Evolutionary conservation across 2,888 invertebrate species (phyloP).

Genomic region (Biston stratarius): DNA sequence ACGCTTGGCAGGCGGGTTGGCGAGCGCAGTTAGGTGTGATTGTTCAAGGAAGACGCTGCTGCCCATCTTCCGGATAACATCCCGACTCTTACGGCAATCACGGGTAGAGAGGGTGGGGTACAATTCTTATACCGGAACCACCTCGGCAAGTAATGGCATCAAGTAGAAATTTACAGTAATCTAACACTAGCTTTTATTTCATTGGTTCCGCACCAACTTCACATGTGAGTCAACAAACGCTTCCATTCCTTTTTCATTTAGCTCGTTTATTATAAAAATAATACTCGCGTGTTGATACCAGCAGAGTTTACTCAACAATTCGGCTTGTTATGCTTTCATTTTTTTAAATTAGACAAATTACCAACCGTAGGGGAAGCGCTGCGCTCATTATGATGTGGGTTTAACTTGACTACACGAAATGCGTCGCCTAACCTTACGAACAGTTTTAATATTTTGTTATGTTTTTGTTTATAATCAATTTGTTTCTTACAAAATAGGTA

Average conservation of each 20-base stretch:
- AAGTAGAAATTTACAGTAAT: background rate
- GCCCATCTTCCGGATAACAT: too few species aligned
- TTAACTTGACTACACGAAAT: constrained; percentile 45
- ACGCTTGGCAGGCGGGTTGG: too few species aligned
- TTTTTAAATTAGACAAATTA: constrained; percentile 68
- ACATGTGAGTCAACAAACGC: constrained; percentile 7
- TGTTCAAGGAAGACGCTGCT: too few species aligned
- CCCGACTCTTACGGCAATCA: too few species aligned
- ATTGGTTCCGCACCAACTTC: background rate
- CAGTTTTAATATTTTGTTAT: constrained; percentile 9
- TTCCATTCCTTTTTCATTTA: constrained; percentile 14
- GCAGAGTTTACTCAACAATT: constrained; percentile 41
- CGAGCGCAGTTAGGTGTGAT: too few species aligned
- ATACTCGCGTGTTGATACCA: constrained; percentile 21
- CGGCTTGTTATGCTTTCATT: constrained; percentile 56
- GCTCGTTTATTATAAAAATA: constrained; percentile 17
- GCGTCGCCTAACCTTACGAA: constrained; percentile 33
- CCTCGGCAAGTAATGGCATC: too few species aligned
- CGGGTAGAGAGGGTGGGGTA: too few species aligned
- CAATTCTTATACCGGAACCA: too few species aligned
- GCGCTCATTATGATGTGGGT: constrained; percentile 53
- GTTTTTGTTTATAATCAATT: background rate
- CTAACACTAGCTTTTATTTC: background rate
- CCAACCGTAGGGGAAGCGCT: constrained; percentile 50
- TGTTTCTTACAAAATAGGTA: too few species aligned